phyloP scores from a whole-genome alignment of 2,888 invertebrate species.

The Resseliella maxima region DNA sequence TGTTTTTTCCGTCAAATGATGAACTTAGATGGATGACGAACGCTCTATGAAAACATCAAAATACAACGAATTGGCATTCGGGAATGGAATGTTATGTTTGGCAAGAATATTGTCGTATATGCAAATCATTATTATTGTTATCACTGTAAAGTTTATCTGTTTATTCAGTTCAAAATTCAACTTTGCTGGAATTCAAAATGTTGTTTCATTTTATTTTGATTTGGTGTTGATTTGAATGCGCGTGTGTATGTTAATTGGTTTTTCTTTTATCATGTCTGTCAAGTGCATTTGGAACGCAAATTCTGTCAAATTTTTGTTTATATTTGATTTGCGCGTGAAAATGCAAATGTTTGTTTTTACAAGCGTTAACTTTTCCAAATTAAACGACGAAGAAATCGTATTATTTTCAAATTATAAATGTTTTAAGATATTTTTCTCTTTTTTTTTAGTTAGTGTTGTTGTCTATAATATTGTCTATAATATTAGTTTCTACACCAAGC shows the following conservation, averaged over 20 bases:
- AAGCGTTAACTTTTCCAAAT: neutral
- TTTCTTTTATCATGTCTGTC: neutral
- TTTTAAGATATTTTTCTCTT: neutral
- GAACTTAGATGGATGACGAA: neutral
- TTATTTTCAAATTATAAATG: neutral
- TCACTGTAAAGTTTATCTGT: conserved; percentile 2
- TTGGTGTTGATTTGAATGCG: neutral
- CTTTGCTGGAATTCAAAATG: neutral
- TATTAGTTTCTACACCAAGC: neutral
- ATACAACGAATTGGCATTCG: neutral
- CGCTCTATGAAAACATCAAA: neutral
- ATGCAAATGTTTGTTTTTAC: neutral
- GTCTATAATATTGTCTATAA: no score
- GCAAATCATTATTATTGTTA: conserved; percentile 23
- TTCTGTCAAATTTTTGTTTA: neutral
- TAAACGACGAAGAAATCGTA: neutral
- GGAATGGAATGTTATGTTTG: neutral
- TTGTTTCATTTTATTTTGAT: neutral
- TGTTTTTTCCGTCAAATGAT: neutral
- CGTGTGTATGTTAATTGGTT: neutral
- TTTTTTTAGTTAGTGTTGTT: neutral
- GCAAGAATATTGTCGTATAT: neutral
- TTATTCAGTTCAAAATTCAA: neutral
- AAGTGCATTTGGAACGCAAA: neutral
- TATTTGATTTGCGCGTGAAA: conserved; percentile 9